Conservation (phyloP, 1,140 invertebrate species). For the Leptestheria dahalacensis region DNA sequence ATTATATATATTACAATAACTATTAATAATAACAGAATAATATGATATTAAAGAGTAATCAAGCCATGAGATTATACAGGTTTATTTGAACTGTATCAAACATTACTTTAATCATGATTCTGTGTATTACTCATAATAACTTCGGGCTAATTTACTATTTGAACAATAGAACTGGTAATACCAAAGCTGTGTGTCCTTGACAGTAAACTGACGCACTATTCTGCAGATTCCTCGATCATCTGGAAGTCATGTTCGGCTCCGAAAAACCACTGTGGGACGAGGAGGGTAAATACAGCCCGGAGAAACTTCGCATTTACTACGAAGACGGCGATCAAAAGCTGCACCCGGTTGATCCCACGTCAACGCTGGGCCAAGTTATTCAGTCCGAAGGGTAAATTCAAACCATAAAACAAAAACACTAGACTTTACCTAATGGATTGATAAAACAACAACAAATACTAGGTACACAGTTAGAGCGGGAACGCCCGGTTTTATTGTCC, state of each 20-base stretch:
- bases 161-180: too few species aligned
- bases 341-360: constrained; percentile 40
- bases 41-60: too few species aligned
- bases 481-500: constrained; percentile 36
- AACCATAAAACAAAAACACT: too few species aligned
- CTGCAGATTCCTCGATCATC: constrained; percentile 50
- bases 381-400: constrained; percentile 31
- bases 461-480: constrained; percentile 34
- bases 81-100: too few species aligned
- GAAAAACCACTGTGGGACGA: constrained; percentile 57
- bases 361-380: constrained; percentile 41
- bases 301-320: constrained; percentile 59
- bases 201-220: constrained; percentile 24
- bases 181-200: too few species aligned
- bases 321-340: constrained; percentile 49
- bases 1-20: too few species aligned
- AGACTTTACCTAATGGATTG: too few species aligned
- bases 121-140: too few species aligned
- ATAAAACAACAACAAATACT: constrained; percentile 19
- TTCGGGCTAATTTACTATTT: too few species aligned
- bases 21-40: too few species aligned
- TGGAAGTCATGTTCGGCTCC: constrained; percentile 50
- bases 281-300: constrained; percentile 45
- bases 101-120: too few species aligned
- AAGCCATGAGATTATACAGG: too few species aligned